Base-by-base conservation (phyloP, 2,888 invertebrate species). In the Monoplex corrugatus region DNA sequence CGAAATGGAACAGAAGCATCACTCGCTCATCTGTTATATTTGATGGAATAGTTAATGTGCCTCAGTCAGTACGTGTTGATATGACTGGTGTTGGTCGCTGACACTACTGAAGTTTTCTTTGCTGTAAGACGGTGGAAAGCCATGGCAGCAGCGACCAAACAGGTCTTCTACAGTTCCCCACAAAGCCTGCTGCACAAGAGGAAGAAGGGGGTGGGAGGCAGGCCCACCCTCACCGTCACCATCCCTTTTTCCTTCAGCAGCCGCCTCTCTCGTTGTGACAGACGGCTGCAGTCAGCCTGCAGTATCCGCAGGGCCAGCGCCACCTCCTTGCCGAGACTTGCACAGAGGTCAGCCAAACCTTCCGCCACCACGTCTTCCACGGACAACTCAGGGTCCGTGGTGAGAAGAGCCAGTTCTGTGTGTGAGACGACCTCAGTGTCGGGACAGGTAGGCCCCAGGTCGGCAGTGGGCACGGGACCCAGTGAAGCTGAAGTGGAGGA, bases 211-310 rank as follows among this genome's bases (percentile, higher is more conserved):
- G 32, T 6, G 45, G 82, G 16, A 13, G 82, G 82, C 2, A 28
- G 43, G 35, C 32, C 86, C n/a, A 43, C 68, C 32, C n/a, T 86
- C 68, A 86, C 86, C 35, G 86, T 86, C 57, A 35, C 63, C 86
- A 86, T 63, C 63, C 86, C 63, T 16, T 63, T 72, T 16, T 32
- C 68, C 63, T 86, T 86, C 32, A 86, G 68, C 44, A 16, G 68
- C 0, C 63, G 86, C 68, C 68, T 86, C 38, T 68, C 63, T n/a
- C 50, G 86, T n/a, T 35, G 68, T 6, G 63, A 63, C 40, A 57
- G 68, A 1, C 35, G 50, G 19, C 35, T 57, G 0, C 68, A 13
- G n/a, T 40, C 63, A 8, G 85, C 86, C 28, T 19, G 28, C 86
- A 57, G n/a, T 38, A 45, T n/a, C 38, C 38, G 86, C n/a, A 6